Conservation (phyloP, 2,888 invertebrate species). For the Pseudoips prasinana region DNA sequence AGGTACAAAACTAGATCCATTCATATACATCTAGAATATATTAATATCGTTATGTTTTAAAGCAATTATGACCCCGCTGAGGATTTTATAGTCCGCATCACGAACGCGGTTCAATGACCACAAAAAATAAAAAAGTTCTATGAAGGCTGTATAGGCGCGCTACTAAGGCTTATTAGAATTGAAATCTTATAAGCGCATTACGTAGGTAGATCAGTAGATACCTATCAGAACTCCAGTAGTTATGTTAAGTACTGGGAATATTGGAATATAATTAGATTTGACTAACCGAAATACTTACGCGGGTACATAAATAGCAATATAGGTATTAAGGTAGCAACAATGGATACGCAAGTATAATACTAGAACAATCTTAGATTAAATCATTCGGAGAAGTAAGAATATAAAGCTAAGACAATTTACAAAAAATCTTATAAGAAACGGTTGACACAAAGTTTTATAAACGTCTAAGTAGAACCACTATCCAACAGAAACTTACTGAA, state of each 20-base stretch:
- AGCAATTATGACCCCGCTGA: constrained; percentile 30
- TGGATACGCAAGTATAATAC: too few species aligned
- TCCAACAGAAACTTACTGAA: constrained; percentile 37
- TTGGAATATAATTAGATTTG: too few species aligned
- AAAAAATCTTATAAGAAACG: constrained; percentile 11
- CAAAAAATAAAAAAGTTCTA: constrained; percentile 34
- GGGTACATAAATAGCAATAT: too few species aligned
- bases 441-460: constrained; percentile 20
- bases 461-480: constrained; percentile 5
- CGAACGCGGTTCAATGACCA: constrained; percentile 57
- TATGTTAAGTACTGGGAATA: too few species aligned
- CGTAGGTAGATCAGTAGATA: background rate
- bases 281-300: too few species aligned
- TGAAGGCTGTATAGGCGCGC: constrained; percentile 10
- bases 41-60: background rate
- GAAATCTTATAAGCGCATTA: background rate
- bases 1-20: too few species aligned
- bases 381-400: too few species aligned
- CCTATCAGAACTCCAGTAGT: too few species aligned
- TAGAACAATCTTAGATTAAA: too few species aligned
- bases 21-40: too few species aligned
- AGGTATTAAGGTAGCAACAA: too few species aligned
- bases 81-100: constrained; percentile 48
- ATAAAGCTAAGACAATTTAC: constrained; percentile 18
- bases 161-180: background rate